Conservation (phyloP, 2,797 vertebrate genomes). For the Liparis tanakae region DNA sequence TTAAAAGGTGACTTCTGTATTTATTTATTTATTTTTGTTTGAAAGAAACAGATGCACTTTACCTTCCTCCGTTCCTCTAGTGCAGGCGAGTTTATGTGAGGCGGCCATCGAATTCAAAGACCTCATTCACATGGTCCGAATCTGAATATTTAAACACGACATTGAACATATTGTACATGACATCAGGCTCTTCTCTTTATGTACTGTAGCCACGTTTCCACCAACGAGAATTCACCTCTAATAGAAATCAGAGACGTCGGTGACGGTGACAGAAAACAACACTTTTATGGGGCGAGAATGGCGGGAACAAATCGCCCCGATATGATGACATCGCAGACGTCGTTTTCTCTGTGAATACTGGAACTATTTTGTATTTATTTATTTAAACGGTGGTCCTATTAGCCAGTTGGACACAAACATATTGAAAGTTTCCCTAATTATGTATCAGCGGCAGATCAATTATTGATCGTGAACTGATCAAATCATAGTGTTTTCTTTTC, state of each 20-base stretch:
- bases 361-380: neutral
- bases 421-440: neutral
- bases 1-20: too few species aligned
- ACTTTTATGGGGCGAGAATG: neutral
- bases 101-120: neutral
- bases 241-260: neutral
- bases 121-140: neutral
- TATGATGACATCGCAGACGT: neutral
- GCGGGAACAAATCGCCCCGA: neutral
- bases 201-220: neutral
- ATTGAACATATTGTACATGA: neutral
- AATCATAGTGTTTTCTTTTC: slow-evolving; percentile 22
- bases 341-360: too few species aligned
- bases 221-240: neutral
- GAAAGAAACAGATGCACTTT: neutral
- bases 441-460: neutral
- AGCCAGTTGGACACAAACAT: neutral
- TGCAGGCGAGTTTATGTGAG: too few species aligned
- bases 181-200: neutral
- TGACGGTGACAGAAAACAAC: neutral
- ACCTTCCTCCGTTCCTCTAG: neutral
- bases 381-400: neutral
- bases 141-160: neutral
- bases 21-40: too few species aligned
- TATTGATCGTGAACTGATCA: neutral